phyloP scores from a whole-genome alignment of 2,888 invertebrate genomes.

The Elegia similella region DNA sequence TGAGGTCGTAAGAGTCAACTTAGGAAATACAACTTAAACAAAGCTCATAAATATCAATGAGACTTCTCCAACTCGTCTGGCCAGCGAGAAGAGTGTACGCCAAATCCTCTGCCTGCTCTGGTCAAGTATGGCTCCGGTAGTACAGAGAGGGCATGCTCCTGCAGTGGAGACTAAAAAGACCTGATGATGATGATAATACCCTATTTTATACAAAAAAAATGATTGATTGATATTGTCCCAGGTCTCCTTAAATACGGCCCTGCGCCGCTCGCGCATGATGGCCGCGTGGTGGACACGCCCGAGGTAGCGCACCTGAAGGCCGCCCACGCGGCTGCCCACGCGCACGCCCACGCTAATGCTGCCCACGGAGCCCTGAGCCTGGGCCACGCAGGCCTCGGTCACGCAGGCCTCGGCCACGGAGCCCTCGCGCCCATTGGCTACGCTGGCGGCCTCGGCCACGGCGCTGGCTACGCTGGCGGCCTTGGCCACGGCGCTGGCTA shows the following conservation, averaged over 20 bases:
- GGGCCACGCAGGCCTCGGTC: slow-evolving; percentile 42
- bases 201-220: no score
- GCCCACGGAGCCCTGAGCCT: slow-evolving; percentile 40
- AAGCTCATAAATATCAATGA: no score
- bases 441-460: slow-evolving; percentile 45
- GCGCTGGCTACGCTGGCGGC: slow-evolving; percentile 40
- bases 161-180: no score
- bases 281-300: slow-evolving; percentile 76
- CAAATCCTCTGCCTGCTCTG: no score
- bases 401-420: slow-evolving; percentile 36
- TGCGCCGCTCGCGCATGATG: slow-evolving; percentile 75
- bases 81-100: no score
- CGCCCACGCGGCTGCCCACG: slow-evolving; percentile 76
- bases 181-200: no score
- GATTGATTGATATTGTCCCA: slow-evolving; percentile 27
- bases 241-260: slow-evolving; percentile 77
- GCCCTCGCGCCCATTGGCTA: slow-evolving; percentile 41
- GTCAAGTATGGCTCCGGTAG: no score
- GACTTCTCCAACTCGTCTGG: no score
- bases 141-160: no score
- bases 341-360: slow-evolving; percentile 50
- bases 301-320: slow-evolving; percentile 82
- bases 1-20: no score
- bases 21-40: no score
- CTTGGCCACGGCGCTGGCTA: slow-evolving; percentile 38